phyloP scores from a whole-genome alignment of 92 coral and sea anemone genomes.

The Virgularia gustaviana region DNA sequence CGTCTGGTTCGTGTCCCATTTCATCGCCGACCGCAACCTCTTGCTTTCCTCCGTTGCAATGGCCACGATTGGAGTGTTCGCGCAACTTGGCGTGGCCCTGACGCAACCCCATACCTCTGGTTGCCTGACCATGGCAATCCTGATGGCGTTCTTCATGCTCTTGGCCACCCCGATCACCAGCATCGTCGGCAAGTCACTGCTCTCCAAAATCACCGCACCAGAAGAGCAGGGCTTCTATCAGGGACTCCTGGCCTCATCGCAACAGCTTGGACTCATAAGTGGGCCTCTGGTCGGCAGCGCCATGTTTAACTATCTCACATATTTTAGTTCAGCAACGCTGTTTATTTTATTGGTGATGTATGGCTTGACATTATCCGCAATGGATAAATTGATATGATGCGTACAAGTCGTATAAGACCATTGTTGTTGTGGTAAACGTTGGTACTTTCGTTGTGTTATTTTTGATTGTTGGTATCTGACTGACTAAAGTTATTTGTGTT shows the following conservation, averaged over 20 bases:
- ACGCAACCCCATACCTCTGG: constrained; percentile 18
- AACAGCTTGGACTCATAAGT: constrained; percentile 28
- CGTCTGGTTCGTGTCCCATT: constrained; percentile 24
- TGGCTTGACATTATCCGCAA: neutral
- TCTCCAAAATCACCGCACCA: constrained; percentile 11
- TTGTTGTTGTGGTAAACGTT: neutral
- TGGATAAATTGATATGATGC: constrained; percentile 11
- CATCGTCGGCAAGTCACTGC: constrained; percentile 33
- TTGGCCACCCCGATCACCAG: constrained; percentile 32
- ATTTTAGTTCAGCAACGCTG: constrained; percentile 15
- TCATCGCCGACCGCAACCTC: constrained; percentile 25
- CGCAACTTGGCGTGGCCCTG: constrained; percentile 30
- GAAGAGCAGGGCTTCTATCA: constrained; percentile 36
- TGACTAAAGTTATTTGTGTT: too few relatives aligned
- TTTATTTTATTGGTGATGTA: constrained; percentile 2
- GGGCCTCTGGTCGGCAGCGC: constrained; percentile 40
- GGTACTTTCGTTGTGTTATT: neutral
- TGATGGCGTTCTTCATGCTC: constrained; percentile 31
- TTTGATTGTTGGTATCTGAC: neutral
- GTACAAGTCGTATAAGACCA: neutral
- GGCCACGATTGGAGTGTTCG: constrained; percentile 32
- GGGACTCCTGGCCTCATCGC: constrained; percentile 21
- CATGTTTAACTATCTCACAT: constrained; percentile 2
- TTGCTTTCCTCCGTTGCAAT: constrained; percentile 35
- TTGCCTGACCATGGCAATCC: neutral